phyloP scores from a whole-genome alignment of 2,888 invertebrate genomes.

The Sminthurinus aureus region DNA sequence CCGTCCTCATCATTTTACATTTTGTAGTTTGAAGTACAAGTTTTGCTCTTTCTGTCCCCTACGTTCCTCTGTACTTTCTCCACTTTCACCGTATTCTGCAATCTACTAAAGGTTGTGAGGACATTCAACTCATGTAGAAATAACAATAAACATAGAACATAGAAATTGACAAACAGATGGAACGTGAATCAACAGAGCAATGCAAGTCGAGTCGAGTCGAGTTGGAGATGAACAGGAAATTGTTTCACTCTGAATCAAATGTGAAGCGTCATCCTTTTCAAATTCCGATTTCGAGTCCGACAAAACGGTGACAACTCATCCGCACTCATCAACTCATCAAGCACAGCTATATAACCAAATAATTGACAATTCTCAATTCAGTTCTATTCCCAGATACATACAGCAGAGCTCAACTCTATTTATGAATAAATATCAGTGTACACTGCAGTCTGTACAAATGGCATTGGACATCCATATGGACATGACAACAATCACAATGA shows the following conservation, averaged over 20 bases:
- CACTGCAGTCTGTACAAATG: too few species aligned
- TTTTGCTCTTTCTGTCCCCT: neutral
- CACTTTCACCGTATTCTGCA: neutral
- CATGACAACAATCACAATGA: too few species aligned
- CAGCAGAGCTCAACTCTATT: too few species aligned
- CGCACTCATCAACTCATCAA: neutral
- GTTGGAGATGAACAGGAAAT: slow-evolving; percentile 2
- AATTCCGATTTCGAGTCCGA: too few species aligned
- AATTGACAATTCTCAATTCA: neutral
- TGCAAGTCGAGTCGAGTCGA: too few species aligned
- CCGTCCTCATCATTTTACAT: neutral
- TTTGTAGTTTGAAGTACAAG: too few species aligned
- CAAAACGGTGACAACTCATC: neutral
- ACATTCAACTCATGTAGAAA: neutral
- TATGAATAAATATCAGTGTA: too few species aligned
- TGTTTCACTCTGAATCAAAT: slow-evolving; percentile 8
- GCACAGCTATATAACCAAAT: neutral
- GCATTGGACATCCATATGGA: too few species aligned
- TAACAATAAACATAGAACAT: neutral
- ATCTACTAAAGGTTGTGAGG: too few species aligned
- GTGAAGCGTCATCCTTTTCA: neutral
- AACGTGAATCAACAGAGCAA: too few species aligned
- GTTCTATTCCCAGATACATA: too few species aligned
- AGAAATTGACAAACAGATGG: too few species aligned
- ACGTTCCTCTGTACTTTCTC: neutral